Conservation (phyloP, 2,797 vertebrate species). For the Podarcis lilfordi region DNA sequence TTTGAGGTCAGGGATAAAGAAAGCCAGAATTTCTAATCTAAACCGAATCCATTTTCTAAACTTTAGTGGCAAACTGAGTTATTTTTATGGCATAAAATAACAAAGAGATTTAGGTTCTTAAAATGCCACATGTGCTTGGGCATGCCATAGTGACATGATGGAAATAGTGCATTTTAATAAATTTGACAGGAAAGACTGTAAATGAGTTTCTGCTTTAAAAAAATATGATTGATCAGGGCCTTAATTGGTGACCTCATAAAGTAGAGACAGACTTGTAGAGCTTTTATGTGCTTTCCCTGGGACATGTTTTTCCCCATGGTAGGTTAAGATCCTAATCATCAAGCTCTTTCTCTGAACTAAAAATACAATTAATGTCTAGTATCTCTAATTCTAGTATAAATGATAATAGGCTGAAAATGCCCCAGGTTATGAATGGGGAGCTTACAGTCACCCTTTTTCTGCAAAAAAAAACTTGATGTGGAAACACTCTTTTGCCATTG, state of each 20-base stretch:
- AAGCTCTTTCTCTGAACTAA: slow-evolving; percentile 12
- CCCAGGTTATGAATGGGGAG: slow-evolving; percentile 9
- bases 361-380: slow-evolving; percentile 16
- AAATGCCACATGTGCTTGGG: neutral
- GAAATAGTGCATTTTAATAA: neutral
- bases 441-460: slow-evolving; percentile 62
- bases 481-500: slow-evolving; percentile 68
- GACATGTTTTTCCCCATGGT: neutral
- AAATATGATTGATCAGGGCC: neutral
- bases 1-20: neutral
- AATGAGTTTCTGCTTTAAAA: neutral
- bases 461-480: slow-evolving; percentile 45
- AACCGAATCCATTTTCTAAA: neutral
- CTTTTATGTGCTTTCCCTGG: neutral
- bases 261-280: slow-evolving; percentile 22
- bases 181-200: neutral
- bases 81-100: neutral
- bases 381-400: slow-evolving; percentile 9
- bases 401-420: slow-evolving; percentile 17
- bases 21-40: neutral
- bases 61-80: neutral
- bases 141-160: neutral
- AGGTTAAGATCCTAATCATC: neutral
- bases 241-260: neutral
- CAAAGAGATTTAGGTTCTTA: neutral